A percentile compares a stretch with the other conserved stretches of the same genome.
Evolutionary conservation across 2,888 invertebrate species (phyloP).

Genomic region (Drosophila demipolita): DNA sequence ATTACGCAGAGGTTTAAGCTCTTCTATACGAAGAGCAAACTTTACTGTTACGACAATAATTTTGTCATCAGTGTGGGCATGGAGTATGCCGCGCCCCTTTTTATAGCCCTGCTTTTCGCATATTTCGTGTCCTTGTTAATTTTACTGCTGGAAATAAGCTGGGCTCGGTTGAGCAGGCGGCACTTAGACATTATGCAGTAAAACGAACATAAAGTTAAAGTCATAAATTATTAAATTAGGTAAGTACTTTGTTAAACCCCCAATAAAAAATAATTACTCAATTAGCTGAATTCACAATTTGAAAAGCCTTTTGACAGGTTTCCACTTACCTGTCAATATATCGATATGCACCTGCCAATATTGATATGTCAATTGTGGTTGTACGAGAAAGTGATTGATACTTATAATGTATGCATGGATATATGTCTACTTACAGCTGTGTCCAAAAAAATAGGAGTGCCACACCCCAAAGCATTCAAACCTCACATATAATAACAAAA

Average conservation of each 20-base stretch:
- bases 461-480: background rate
- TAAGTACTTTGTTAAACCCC: background rate
- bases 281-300: constrained; percentile 6
- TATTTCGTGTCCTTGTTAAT: constrained; percentile 58
- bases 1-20: constrained; percentile 65
- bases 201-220: background rate
- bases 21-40: constrained; percentile 68
- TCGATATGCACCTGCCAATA: background rate
- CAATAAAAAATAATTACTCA: constrained; percentile 17
- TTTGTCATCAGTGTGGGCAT: constrained; percentile 79
- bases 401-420: background rate
- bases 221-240: constrained; percentile 4
- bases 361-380: constrained; percentile 10
- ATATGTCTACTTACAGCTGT: background rate
- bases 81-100: constrained; percentile 81
- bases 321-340: constrained; percentile 12
- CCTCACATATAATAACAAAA: background rate
- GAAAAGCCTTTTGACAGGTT: constrained; percentile 6
- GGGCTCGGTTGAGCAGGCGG: constrained; percentile 29
- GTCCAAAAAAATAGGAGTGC: background rate
- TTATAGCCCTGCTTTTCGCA: constrained; percentile 62
- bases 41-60: constrained; percentile 73
- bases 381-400: constrained; percentile 4
- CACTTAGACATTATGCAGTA: background rate
- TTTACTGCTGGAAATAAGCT: constrained; percentile 65